Percentiles rank a stretch among this genome's conserved stretches.
These are phyloP conservation scores for Rhogogaster chlorosoma DNA, from an alignment of 2,888 invertebrate species.

Conservation along the genomic window DNA sequence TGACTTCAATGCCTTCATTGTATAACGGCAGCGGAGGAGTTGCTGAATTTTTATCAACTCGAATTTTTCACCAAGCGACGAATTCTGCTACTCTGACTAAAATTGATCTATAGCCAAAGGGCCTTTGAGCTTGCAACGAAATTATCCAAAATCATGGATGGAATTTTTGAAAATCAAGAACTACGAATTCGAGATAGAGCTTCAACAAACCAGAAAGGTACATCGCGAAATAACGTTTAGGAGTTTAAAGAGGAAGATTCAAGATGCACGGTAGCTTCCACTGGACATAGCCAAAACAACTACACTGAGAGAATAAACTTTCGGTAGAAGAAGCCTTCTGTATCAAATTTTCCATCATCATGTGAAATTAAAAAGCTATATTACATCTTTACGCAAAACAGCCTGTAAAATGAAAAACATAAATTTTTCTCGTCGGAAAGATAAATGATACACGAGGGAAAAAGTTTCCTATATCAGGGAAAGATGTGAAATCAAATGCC, in stretches of 20 bases:
- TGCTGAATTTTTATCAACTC: not conserved
- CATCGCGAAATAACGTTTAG: not conserved
- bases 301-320: not conserved
- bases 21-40: not conserved
- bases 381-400: not conserved
- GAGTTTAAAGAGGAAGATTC: constrained; percentile 45
- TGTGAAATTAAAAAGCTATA: not conserved
- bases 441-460: not conserved
- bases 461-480: not conserved
- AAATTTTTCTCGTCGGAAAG: not conserved
- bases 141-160: not conserved
- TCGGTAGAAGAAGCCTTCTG: not conserved
- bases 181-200: not conserved
- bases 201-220: not conserved
- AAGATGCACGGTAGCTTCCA: not conserved
- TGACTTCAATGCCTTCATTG: not conserved
- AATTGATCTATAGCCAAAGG: not conserved
- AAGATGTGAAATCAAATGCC: not conserved
- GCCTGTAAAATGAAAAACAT: not conserved
- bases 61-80: not conserved
- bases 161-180: not conserved
- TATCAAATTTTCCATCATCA: not conserved
- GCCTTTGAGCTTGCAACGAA: not conserved
- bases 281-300: not conserved
- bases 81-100: not conserved